phyloP scores from a whole-genome alignment of 2,888 invertebrate species.

The Ecliptopera silaceata region DNA sequence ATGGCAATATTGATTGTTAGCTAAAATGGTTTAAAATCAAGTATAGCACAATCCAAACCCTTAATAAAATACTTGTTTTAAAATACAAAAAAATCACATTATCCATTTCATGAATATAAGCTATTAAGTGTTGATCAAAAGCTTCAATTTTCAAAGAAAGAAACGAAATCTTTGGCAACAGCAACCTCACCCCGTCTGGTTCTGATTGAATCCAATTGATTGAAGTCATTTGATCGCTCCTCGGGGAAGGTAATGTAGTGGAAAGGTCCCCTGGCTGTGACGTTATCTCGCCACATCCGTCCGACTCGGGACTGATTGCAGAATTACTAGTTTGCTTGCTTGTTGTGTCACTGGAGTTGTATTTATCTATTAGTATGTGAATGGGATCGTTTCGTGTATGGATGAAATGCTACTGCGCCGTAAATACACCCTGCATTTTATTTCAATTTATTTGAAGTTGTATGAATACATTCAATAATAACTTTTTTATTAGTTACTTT shows the following conservation, averaged over 20 bases:
- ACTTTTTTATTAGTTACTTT: conserved; percentile 1
- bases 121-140: background rate
- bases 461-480: background rate
- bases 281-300: conserved; percentile 14
- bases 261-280: conserved; percentile 3
- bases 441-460: background rate
- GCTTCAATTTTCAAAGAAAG: background rate
- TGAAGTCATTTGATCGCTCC: conserved; percentile 7
- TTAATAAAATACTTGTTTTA: too few species aligned
- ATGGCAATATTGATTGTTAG: too few species aligned
- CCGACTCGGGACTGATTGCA: background rate
- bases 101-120: too few species aligned
- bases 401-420: too few species aligned
- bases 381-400: too few species aligned
- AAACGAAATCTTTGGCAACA: background rate
- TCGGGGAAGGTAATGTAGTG: conserved; percentile 14
- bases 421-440: too few species aligned
- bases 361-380: too few species aligned
- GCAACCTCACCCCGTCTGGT: conserved; percentile 6
- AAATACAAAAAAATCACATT: too few species aligned
- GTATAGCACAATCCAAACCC: too few species aligned
- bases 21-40: too few species aligned
- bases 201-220: conserved; percentile 25
- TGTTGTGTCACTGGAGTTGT: background rate
- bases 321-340: background rate